Evolutionary conservation across 2,113 vertebrate species (phyloP).

Genomic region (Rhinoptilus africanus): DNA sequence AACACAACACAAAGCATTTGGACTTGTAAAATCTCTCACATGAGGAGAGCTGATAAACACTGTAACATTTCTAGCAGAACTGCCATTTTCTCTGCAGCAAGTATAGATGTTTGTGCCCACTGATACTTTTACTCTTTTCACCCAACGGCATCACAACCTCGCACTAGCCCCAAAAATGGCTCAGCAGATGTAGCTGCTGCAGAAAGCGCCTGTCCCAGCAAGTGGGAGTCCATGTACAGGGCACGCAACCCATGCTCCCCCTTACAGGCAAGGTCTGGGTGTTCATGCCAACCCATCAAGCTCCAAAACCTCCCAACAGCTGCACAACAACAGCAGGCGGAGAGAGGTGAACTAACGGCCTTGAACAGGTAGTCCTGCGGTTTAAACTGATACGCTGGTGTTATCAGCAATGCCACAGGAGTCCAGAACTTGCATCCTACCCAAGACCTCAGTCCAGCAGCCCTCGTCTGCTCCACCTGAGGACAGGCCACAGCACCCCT

Average conservation of each 20-base stretch:
- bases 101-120: background rate
- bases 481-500: background rate
- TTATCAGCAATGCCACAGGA: background rate
- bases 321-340: background rate
- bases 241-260: rapidly evolving
- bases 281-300: background rate
- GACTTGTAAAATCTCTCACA: background rate
- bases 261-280: background rate
- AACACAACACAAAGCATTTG: background rate
- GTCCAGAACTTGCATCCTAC: background rate
- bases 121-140: background rate
- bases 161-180: background rate
- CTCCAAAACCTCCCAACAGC: background rate
- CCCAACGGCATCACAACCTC: background rate
- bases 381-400: background rate
- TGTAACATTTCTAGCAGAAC: background rate
- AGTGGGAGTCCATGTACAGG: background rate
- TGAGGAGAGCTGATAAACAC: background rate
- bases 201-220: background rate
- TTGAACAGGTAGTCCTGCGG: background rate
- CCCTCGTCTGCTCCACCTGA: background rate
- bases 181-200: background rate
- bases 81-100: background rate
- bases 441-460: background rate
- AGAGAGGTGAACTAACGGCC: background rate